Conservation (phyloP, 2,113 vertebrate species). For the Xyliphius kryptos region DNA sequence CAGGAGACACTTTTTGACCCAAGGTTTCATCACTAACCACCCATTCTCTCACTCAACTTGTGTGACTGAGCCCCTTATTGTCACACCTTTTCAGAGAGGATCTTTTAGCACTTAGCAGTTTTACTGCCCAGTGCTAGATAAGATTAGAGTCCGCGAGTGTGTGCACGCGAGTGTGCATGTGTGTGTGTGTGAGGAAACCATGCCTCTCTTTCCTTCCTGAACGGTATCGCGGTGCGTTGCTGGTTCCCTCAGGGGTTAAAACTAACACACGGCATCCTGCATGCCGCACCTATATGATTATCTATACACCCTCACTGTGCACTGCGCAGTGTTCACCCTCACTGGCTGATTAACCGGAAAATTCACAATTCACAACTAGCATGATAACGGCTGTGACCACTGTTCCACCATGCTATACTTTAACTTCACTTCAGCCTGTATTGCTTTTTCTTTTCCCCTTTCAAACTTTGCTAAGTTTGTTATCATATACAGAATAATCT, state of each 20-base stretch:
- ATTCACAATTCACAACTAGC: conserved; percentile 22
- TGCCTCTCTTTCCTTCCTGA: conserved; percentile 44
- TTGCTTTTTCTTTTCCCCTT: no score
- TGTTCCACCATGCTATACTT: neutral
- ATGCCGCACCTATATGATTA: conserved; percentile 26
- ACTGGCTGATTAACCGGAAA: neutral
- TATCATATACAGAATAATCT: neutral
- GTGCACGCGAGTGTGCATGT: conserved; percentile 32
- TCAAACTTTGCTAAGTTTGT: neutral
- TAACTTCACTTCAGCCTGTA: no score
- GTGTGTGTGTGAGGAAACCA: conserved; percentile 38
- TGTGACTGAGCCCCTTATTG: conserved; percentile 33
- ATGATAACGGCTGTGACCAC: conserved; percentile 28
- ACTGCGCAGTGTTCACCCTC: neutral
- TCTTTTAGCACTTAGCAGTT: conserved; percentile 27
- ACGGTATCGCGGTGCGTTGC: conserved; percentile 31
- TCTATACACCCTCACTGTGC: neutral
- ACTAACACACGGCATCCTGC: conserved; percentile 49
- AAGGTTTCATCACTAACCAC: conserved; percentile 38
- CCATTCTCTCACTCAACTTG: conserved; percentile 31
- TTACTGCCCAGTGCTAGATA: conserved; percentile 44
- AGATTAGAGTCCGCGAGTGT: conserved; percentile 31
- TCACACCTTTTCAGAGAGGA: conserved; percentile 16
- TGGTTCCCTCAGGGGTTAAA: conserved; percentile 42
- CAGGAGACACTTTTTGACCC: conserved; percentile 20